Conservation (phyloP, 2,888 invertebrate species). For the Rosalia funebris region DNA sequence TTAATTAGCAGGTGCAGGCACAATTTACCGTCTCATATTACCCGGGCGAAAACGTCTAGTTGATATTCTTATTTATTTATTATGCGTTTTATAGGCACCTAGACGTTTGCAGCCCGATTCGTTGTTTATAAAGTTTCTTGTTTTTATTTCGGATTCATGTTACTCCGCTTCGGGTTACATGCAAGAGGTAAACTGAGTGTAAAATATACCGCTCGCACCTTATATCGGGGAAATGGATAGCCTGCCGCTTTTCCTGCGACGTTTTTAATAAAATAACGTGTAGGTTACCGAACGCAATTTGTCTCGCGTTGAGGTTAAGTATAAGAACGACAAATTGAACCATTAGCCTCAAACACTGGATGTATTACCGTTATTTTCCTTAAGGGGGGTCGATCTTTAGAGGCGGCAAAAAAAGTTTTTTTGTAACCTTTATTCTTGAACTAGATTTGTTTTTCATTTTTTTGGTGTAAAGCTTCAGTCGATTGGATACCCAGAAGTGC, state of each 20-base stretch:
- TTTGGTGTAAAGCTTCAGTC: too few relatives aligned
- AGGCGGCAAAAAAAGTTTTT: neutral
- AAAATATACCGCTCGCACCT: slow-evolving; percentile 22
- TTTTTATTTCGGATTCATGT: slow-evolving; percentile 28
- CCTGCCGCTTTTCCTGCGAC: neutral
- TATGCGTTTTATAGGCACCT: slow-evolving; percentile 18
- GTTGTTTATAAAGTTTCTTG: slow-evolving; percentile 30
- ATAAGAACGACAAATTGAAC: neutral
- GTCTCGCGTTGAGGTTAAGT: neutral
- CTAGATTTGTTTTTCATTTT: neutral
- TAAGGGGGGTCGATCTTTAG: neutral
- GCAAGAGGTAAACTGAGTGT: slow-evolving; percentile 26
- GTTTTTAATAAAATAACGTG: neutral
- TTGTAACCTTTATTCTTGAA: neutral
- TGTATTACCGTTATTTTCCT: too few relatives aligned
- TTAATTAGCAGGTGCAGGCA: slow-evolving; percentile 27
- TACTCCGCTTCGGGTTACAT: slow-evolving; percentile 21
- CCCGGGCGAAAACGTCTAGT: slow-evolving; percentile 8
- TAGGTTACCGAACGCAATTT: neutral
- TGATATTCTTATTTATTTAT: slow-evolving; percentile 25
- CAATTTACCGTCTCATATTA: slow-evolving; percentile 20
- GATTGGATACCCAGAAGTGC: too few relatives aligned
- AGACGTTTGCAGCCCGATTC: slow-evolving; percentile 18
- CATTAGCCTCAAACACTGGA: too few relatives aligned
- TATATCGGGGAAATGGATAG: slow-evolving; percentile 12